phyloP scores from a whole-genome alignment of 2,888 invertebrate species.

The Atethmia centrago region DNA sequence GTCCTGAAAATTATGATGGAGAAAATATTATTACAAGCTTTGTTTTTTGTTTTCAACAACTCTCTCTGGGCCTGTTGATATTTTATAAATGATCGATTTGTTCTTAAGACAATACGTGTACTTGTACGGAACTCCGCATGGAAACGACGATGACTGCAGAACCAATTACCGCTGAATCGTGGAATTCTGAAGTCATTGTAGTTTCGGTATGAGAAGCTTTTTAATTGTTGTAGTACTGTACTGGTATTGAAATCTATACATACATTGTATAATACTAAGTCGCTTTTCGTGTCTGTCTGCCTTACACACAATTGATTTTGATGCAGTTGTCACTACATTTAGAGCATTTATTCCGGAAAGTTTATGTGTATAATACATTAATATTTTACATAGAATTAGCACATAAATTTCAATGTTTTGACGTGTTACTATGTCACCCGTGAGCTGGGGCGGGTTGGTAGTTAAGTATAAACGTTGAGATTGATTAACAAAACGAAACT shows the following conservation, averaged over 20 bases:
- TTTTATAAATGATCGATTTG: neutral
- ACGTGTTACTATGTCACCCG: neutral
- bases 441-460: neutral
- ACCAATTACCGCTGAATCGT: too few species aligned
- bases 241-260: neutral
- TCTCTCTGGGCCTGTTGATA: neutral
- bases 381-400: neutral
- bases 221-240: too few species aligned
- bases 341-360: neutral
- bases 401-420: neutral
- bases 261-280: neutral
- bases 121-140: neutral
- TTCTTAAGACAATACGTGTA: neutral
- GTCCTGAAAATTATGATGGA: conserved; percentile 79
- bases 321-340: neutral
- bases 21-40: neutral
- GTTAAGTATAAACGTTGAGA: neutral
- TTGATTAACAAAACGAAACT: neutral
- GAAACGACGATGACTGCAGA: too few species aligned
- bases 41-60: neutral
- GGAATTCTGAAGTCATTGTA: too few species aligned
- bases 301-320: neutral
- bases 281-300: neutral
- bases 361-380: neutral
- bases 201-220: too few species aligned